Evolutionary conservation across 2,113 vertebrate species (phyloP).

Genomic region (Triplophysa siluroides): DNA sequence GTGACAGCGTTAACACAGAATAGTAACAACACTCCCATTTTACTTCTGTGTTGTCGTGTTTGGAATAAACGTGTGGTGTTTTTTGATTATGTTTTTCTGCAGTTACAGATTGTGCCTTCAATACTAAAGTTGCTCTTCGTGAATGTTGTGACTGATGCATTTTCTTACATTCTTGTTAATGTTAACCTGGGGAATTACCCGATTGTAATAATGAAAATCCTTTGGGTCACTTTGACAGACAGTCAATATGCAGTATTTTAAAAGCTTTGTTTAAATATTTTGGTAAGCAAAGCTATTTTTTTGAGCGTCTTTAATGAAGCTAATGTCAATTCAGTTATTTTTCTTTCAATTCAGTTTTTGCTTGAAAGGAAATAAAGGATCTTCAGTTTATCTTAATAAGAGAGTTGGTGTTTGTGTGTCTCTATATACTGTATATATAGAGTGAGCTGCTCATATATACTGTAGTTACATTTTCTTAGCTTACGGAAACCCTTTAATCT

Average conservation of each 20-base stretch:
- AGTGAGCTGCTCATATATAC: background rate
- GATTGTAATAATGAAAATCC: no score
- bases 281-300: no score
- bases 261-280: no score
- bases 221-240: no score
- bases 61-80: background rate
- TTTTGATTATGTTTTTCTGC: background rate
- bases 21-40: background rate
- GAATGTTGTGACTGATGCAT: background rate
- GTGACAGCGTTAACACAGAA: background rate
- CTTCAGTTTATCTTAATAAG: background rate
- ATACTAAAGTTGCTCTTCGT: background rate
- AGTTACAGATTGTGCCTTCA: constrained; percentile 12
- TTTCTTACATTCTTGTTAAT: background rate
- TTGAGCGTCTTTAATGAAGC: no score
- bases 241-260: no score
- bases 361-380: background rate
- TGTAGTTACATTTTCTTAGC: background rate
- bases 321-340: background rate
- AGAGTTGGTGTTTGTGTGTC: background rate
- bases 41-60: background rate
- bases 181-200: background rate
- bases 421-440: background rate
- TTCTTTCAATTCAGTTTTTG: background rate
- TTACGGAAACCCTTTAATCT: background rate